phyloP scores from a whole-genome alignment of 1,140 invertebrate genomes.

The Mamestra configurata region DNA sequence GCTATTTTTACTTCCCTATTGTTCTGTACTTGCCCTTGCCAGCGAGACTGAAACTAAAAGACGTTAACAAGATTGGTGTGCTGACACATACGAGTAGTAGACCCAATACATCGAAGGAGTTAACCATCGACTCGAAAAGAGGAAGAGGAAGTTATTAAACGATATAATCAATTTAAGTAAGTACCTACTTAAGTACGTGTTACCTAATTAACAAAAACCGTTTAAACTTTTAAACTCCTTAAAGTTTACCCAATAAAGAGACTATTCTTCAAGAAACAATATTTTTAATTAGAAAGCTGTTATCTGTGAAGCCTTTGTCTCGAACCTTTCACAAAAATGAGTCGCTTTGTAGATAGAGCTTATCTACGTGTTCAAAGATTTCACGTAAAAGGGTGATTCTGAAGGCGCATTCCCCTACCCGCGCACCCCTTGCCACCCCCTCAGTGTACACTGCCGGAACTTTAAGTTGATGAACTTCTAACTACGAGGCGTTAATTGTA shows the following conservation, averaged over 20 bases:
- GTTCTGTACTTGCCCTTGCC: too few species aligned
- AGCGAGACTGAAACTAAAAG: too few species aligned
- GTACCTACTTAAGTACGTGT: not conserved
- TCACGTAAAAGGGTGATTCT: conserved; percentile 27
- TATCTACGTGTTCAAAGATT: conserved; percentile 34
- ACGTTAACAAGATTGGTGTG: too few species aligned
- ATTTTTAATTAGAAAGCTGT: conserved; percentile 23
- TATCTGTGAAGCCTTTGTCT: conserved; percentile 13
- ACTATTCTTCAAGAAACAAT: conserved; percentile 4
- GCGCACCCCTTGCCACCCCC: not conserved
- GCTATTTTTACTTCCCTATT: too few species aligned
- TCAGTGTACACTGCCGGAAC: not conserved
- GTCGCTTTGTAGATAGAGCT: conserved; percentile 25
- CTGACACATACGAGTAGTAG: too few species aligned
- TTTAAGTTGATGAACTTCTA: not conserved
- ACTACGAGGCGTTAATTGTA: too few species aligned
- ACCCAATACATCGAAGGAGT: too few species aligned
- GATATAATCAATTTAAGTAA: too few species aligned
- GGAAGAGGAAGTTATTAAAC: too few species aligned
- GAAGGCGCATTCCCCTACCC: not conserved
- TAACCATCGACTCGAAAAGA: too few species aligned
- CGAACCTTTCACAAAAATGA: conserved; percentile 22
- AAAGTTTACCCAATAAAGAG: not conserved
- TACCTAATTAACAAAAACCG: not conserved
- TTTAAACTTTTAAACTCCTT: not conserved